These are phyloP conservation scores for Spilarctia lutea DNA, from an alignment of 2,888 invertebrate genomes.

Conservation along the genomic window DNA sequence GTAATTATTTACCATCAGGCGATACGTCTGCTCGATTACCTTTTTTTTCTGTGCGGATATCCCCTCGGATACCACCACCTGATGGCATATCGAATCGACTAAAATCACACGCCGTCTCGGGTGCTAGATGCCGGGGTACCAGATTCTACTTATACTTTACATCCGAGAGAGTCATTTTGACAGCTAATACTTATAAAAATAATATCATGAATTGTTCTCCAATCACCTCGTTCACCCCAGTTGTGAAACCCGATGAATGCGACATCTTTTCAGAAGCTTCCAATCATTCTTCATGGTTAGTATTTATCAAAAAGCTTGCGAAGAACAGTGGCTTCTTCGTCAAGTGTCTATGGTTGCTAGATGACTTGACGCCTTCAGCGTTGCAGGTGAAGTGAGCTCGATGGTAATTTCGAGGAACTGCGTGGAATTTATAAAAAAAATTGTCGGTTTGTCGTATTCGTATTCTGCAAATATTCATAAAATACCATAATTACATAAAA, in stretches of 20 bases:
- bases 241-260: slow-evolving; percentile 56
- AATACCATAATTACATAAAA: too few species aligned
- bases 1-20: too few species aligned
- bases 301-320: slow-evolving; percentile 48
- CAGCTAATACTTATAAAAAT: background rate
- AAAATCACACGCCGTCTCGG: too few species aligned
- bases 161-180: too few species aligned
- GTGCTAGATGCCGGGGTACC: too few species aligned
- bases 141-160: too few species aligned
- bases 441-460: slow-evolving; percentile 49
- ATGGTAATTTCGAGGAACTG: slow-evolving; percentile 55
- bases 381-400: slow-evolving; percentile 62
- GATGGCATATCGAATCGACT: too few species aligned
- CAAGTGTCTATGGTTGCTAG: slow-evolving; percentile 65
- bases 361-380: slow-evolving; percentile 63
- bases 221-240: slow-evolving; percentile 55
- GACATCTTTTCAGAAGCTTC: slow-evolving; percentile 37
- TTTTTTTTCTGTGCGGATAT: too few species aligned
- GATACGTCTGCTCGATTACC: too few species aligned
- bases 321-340: slow-evolving; percentile 50
- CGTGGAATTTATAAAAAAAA: slow-evolving; percentile 72
- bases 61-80: too few species aligned
- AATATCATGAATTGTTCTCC: slow-evolving; percentile 62
- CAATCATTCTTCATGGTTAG: slow-evolving; percentile 37
- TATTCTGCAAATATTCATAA: slow-evolving; percentile 56